A percentile compares a stretch with the other conserved stretches of the same genome.
These are phyloP conservation scores for Teleiodes luculella DNA, from an alignment of 2,888 invertebrate species.

Conservation along the genomic window DNA sequence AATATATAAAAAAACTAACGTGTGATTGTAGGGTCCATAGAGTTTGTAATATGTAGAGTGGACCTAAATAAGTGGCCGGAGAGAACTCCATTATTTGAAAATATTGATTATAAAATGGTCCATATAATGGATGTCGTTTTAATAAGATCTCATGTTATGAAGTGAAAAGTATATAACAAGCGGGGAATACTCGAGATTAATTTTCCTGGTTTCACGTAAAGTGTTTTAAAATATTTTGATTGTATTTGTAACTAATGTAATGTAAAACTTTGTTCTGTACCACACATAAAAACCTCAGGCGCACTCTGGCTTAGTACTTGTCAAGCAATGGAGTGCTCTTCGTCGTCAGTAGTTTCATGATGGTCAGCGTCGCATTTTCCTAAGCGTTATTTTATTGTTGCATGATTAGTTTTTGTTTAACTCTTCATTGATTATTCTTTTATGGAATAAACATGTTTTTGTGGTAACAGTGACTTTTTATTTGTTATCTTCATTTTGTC, in stretches of 20 bases:
- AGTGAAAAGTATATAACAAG: no score
- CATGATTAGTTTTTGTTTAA: slow-evolving; percentile 45
- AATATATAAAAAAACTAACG: slow-evolving; percentile 28
- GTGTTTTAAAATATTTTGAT: no score
- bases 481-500: neutral
- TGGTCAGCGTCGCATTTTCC: slow-evolving; percentile 39
- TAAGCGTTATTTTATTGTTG: slow-evolving; percentile 46
- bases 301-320: no score
- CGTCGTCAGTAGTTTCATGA: slow-evolving; percentile 21
- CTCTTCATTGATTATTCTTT: slow-evolving; percentile 38
- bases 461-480: slow-evolving; percentile 1
- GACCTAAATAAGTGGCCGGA: neutral
- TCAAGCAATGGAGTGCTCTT: neutral
- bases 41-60: slow-evolving; percentile 22
- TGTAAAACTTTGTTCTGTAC: neutral
- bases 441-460: slow-evolving; percentile 45
- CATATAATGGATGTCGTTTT: neutral
- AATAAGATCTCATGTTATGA: neutral
- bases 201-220: no score
- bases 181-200: no score
- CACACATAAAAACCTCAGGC: no score
- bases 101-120: neutral
- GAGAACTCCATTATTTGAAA: neutral
- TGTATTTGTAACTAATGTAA: no score
- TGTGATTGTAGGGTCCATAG: slow-evolving; percentile 30